Evolutionary conservation across 1,140 invertebrate genomes (phyloP).

Genomic region (Micrasema longulum): DNA sequence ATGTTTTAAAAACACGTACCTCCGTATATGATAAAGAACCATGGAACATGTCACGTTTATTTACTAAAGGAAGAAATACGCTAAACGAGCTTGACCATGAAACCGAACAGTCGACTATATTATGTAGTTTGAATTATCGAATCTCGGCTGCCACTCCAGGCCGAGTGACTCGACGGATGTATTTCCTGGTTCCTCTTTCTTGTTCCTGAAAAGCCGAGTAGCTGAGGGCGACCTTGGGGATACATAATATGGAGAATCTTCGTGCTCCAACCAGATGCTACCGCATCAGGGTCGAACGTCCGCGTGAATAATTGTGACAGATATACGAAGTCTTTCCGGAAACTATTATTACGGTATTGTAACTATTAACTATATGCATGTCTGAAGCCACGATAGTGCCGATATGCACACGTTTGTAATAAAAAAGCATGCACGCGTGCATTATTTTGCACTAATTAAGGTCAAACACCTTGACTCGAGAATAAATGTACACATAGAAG

Average conservation of each 20-base stretch:
- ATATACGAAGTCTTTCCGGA: slow-evolving; percentile 1
- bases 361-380: too few species aligned
- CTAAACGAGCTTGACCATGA: slow-evolving; percentile 9
- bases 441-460: too few species aligned
- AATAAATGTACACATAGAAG: too few species aligned
- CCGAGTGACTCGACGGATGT: not conserved
- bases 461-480: too few species aligned
- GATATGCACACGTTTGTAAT: too few species aligned
- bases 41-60: slow-evolving; percentile 34
- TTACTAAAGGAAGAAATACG: not conserved
- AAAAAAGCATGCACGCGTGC: too few species aligned
- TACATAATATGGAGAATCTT: slow-evolving; percentile 21
- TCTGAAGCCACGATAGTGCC: too few species aligned
- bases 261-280: slow-evolving; percentile 4
- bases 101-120: not conserved
- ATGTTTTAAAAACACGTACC: too few species aligned
- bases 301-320: not conserved
- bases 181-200: slow-evolving; percentile 24
- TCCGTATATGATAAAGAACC: slow-evolving; percentile 22
- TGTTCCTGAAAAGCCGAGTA: slow-evolving; percentile 20
- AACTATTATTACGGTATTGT: too few species aligned
- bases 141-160: slow-evolving; percentile 11
- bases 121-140: slow-evolving; percentile 16
- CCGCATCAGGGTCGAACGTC: not conserved
- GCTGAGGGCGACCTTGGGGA: not conserved